These are phyloP conservation scores for Tenualosa ilisha DNA, from an alignment of 2,797 vertebrate species.

Conservation along the genomic window DNA sequence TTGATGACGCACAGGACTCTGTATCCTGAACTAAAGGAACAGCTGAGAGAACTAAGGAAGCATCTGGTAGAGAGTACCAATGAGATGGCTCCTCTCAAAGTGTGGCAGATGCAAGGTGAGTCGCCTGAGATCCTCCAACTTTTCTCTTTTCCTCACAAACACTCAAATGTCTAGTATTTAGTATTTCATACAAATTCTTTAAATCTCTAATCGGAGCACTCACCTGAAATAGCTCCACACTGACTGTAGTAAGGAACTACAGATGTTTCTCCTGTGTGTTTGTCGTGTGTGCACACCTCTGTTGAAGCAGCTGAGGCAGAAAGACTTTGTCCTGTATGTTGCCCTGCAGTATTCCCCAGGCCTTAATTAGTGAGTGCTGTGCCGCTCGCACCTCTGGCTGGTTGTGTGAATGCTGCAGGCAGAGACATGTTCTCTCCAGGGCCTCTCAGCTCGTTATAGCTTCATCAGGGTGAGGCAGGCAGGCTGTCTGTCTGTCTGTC, in stretches of 20 bases:
- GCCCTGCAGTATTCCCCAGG: background rate
- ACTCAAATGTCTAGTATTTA: too few species aligned
- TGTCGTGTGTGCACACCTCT: background rate
- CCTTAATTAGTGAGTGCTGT: slow-evolving; percentile 45
- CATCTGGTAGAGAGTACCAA: slow-evolving; percentile 98
- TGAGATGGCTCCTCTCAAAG: slow-evolving; percentile 98
- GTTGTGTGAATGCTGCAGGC: background rate
- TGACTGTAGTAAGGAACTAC: background rate
- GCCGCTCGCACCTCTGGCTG: slow-evolving; percentile 5
- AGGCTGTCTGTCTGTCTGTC: background rate
- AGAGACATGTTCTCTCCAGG: background rate
- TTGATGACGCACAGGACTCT: slow-evolving; percentile 63
- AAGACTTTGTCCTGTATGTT: background rate
- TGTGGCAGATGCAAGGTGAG: slow-evolving; percentile 93
- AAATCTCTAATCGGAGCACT: background rate
- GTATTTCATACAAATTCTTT: too few species aligned
- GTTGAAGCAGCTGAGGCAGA: background rate
- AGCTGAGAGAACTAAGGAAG: slow-evolving; percentile 92
- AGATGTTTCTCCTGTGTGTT: background rate
- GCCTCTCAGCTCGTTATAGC: slow-evolving; percentile 41
- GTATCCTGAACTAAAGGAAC: slow-evolving; percentile 87
- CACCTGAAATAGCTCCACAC: background rate
- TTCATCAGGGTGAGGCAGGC: slow-evolving; percentile 34
- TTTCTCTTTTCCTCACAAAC: too few species aligned
- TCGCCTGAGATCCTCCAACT: too few species aligned